These are phyloP conservation scores for Drusus annulatus DNA, from an alignment of 1,140 invertebrate species.

Conservation along the genomic window DNA sequence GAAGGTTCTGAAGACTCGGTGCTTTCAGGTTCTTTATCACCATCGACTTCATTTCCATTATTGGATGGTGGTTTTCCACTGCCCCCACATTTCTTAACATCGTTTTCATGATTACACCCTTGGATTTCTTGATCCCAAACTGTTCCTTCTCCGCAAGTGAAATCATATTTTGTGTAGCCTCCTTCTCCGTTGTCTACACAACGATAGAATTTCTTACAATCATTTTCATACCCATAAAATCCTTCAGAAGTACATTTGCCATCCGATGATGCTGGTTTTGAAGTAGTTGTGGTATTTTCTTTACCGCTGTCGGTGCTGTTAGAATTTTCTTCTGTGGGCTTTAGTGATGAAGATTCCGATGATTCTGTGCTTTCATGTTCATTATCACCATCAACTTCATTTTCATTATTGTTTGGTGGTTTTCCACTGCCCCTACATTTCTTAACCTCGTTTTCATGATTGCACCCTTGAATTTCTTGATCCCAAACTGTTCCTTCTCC, in stretches of 20 bases:
- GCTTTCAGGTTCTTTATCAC: constrained; percentile 45
- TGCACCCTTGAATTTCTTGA: constrained; percentile 59
- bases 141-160: constrained; percentile 73
- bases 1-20: constrained; percentile 23
- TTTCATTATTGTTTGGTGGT: constrained; percentile 48
- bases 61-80: constrained; percentile 43
- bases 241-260: constrained; percentile 66
- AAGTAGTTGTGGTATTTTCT: constrained; percentile 12
- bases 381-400: constrained; percentile 52
- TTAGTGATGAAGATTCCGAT: background rate
- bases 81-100: constrained; percentile 56
- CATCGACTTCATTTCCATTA: constrained; percentile 52
- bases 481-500: constrained; percentile 72
- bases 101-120: constrained; percentile 61
- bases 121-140: constrained; percentile 65
- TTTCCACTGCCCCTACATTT: constrained; percentile 54
- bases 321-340: constrained; percentile 41
- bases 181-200: constrained; percentile 74
- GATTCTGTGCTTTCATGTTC: background rate
- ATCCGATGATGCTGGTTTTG: constrained; percentile 55
- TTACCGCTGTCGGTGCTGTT: background rate
- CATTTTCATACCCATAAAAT: constrained; percentile 65
- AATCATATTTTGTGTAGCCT: constrained; percentile 72
- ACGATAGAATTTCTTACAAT: constrained; percentile 73
- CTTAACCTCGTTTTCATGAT: constrained; percentile 61